phyloP scores from a whole-genome alignment of 2,888 invertebrate genomes.

The Plemyria rubiginata region DNA sequence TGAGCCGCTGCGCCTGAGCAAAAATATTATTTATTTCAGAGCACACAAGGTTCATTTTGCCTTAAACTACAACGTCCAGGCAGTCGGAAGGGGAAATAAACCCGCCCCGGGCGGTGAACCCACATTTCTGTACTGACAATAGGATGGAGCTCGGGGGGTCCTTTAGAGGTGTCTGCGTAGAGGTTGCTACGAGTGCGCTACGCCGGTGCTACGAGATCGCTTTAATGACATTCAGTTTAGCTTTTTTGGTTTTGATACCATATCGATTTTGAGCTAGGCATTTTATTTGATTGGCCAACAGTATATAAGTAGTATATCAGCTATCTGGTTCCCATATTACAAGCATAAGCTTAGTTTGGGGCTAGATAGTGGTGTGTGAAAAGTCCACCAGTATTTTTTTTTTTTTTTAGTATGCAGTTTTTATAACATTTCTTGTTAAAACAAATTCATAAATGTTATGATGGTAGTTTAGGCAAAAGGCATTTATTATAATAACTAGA shows the following conservation, averaged over 20 bases:
- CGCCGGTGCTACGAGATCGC: background rate
- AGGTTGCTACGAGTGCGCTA: conserved; percentile 3
- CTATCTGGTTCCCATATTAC: too few species aligned
- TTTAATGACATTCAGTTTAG: background rate
- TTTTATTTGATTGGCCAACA: too few species aligned
- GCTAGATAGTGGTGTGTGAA: too few species aligned
- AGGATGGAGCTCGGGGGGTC: background rate
- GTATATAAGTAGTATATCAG: too few species aligned
- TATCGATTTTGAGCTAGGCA: too few species aligned
- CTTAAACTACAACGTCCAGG: background rate
- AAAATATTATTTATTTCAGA: background rate
- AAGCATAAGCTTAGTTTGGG: too few species aligned
- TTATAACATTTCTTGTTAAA: too few species aligned
- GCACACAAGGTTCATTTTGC: background rate
- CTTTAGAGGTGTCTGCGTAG: background rate
- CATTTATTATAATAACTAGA: too few species aligned
- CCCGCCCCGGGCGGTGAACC: conserved; percentile 4
- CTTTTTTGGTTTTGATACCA: background rate
- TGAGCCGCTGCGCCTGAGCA: background rate
- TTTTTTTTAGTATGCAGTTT: too few species aligned
- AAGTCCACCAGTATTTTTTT: too few species aligned
- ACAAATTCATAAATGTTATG: too few species aligned
- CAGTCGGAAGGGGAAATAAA: conserved; percentile 6
- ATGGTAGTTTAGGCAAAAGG: too few species aligned
- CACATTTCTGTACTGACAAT: background rate